Base-by-base conservation (phyloP, 2,797 vertebrate genomes). In the Argentina silus region DNA sequence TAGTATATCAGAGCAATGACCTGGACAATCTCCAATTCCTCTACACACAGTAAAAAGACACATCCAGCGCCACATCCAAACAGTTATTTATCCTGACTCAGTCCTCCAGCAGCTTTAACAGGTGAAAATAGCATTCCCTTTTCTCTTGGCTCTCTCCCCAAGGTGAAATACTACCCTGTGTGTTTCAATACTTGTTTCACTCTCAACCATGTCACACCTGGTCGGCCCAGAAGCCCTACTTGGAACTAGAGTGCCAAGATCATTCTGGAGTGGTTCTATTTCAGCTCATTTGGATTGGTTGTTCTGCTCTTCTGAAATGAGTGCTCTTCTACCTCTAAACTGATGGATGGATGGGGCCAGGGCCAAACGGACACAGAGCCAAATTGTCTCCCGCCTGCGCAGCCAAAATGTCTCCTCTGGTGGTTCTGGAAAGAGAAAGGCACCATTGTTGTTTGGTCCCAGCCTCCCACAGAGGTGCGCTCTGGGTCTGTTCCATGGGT, bases 351-450 rank as follows among this genome's bases (percentile, higher is more conserved):
- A 36, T 7, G 17, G 61, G 19, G 75, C 67, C 79, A 48, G 75
- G 78, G 85, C 81, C 88, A 89, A 85, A 74, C 72, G 80, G 75
- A 82, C 78, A 64, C 19, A n/a, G 78, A 84, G 81, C 83, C 84
- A 85, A 84, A 81, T 78, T 3, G 48, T 44, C 14, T 63, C 42
- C 27, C 27, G 27, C 4, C 27, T 36, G 27, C 27, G 27, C 27
- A 84, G 81, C 83, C 84, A 85, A 84, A 81, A 79, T 3, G 48
- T 44, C 14, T 63, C 42, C 27, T 63, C 36, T 55, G 69, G 71
- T 74, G 83, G 75, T 85, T 81, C 80, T 23, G 66, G 85, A 67
- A 76, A 43, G 75, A 81, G 68, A 90, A 86, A 85, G 74, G 73
- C 68, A 9, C 67, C 70, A 81, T 86, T 87, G 83, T 88, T 84